Conservation (phyloP, 2,888 invertebrate genomes). For the Scaptomyza tumidula region DNA sequence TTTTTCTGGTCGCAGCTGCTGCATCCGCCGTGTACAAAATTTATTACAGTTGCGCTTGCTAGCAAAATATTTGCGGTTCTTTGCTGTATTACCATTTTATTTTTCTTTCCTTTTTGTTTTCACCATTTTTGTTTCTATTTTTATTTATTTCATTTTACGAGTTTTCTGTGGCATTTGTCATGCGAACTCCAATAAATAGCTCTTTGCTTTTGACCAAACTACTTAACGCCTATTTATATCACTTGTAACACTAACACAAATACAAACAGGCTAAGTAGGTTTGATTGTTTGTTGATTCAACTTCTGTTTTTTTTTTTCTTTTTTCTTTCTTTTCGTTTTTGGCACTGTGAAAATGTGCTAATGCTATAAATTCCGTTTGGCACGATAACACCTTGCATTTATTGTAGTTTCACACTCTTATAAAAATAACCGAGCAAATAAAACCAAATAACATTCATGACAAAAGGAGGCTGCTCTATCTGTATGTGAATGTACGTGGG, state of each 20-base stretch:
- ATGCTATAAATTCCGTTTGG: constrained; percentile 27
- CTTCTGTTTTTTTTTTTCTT: neutral
- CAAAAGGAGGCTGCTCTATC: constrained; percentile 10
- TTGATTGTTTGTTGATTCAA: constrained; percentile 7
- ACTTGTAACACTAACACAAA: neutral
- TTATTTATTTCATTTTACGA: constrained; percentile 34
- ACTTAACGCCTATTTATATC: constrained; percentile 2
- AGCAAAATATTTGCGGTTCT: constrained; percentile 58
- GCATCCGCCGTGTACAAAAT: constrained; percentile 48
- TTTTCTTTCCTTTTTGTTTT: constrained; percentile 10
- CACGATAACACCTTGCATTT: constrained; percentile 30
- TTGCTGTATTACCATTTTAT: constrained; percentile 58
- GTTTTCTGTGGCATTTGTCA: constrained; percentile 34
- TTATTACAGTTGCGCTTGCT: constrained; percentile 64
- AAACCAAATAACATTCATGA: constrained; percentile 51
- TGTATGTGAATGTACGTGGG: neutral
- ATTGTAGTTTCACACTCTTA: constrained; percentile 33
- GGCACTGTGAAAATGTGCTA: constrained; percentile 23
- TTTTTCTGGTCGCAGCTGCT: constrained; percentile 38
- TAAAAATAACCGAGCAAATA: constrained; percentile 57
- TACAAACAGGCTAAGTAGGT: constrained; percentile 5
- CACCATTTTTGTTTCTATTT: constrained; percentile 8
- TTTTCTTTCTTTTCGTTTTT: constrained; percentile 3
- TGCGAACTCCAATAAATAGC: constrained; percentile 24
- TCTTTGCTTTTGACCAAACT: constrained; percentile 4